These are phyloP conservation scores for Centropus unirufus DNA, from an alignment of 2,113 vertebrate species.

Conservation along the genomic window DNA sequence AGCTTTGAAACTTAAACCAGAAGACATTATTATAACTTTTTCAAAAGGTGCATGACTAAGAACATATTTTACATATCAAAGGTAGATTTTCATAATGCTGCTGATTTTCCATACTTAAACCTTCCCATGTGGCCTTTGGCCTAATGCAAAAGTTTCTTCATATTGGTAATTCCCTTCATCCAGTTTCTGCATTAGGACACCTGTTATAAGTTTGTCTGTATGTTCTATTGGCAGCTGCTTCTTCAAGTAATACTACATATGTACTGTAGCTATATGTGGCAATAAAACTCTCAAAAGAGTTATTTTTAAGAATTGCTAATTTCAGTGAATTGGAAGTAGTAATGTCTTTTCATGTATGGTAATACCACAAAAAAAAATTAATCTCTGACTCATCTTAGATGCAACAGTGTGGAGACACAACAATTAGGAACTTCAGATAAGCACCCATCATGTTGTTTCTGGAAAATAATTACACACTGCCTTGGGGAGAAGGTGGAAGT, in stretches of 20 bases:
- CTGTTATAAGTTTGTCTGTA: neutral
- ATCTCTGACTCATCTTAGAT: neutral
- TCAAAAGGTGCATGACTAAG: neutral
- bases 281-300: neutral
- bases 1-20: neutral
- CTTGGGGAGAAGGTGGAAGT: accelerated
- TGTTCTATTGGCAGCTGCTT: neutral
- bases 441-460: neutral
- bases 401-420: neutral
- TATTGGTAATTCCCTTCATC: neutral
- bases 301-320: neutral
- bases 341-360: neutral
- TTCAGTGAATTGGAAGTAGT: neutral
- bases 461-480: neutral
- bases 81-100: neutral
- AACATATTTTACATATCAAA: neutral
- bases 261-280: neutral
- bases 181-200: neutral
- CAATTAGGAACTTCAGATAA: neutral
- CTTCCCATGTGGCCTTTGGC: neutral
- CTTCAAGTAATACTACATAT: neutral
- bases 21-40: neutral
- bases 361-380: neutral
- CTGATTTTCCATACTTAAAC: neutral
- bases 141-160: neutral